Conservation (phyloP, 2,113 vertebrate genomes). For the Campylomormyrus tamandua region DNA sequence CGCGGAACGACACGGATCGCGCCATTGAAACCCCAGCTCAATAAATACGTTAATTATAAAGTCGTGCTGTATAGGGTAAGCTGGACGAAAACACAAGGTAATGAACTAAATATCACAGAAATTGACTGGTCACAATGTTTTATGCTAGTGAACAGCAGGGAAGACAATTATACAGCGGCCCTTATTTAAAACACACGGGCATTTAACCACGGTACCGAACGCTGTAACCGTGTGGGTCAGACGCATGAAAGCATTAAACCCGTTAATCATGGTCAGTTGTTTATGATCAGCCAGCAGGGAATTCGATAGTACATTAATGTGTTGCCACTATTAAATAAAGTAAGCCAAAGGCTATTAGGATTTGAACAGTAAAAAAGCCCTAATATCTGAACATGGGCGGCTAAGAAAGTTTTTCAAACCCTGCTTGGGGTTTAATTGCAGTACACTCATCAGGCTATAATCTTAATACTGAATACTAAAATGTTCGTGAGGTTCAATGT, state of each 20-base stretch:
- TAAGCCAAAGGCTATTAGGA: neutral
- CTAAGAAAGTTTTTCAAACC: neutral
- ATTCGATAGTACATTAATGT: neutral
- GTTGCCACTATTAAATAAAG: neutral
- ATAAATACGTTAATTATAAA: neutral
- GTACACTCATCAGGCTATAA: neutral
- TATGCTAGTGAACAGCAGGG: neutral
- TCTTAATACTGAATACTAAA: neutral
- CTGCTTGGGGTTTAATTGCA: neutral
- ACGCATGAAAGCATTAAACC: neutral
- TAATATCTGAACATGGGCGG: neutral
- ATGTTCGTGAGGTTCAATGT: neutral
- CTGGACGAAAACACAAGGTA: neutral
- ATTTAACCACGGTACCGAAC: neutral
- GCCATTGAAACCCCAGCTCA: neutral
- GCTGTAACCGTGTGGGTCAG: neutral
- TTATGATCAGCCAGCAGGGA: neutral
- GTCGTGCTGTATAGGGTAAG: neutral
- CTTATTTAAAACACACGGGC: neutral
- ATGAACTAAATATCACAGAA: neutral
- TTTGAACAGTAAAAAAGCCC: neutral
- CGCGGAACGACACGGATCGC: neutral
- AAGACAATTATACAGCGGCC: neutral
- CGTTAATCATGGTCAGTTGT: neutral
- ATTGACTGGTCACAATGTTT: neutral